Evolutionary conservation across 53 echinoderm and acorn worm species (phyloP), one percentile per base, ranked within the genome.

Genomic region (Arbacia lixula): DNA sequence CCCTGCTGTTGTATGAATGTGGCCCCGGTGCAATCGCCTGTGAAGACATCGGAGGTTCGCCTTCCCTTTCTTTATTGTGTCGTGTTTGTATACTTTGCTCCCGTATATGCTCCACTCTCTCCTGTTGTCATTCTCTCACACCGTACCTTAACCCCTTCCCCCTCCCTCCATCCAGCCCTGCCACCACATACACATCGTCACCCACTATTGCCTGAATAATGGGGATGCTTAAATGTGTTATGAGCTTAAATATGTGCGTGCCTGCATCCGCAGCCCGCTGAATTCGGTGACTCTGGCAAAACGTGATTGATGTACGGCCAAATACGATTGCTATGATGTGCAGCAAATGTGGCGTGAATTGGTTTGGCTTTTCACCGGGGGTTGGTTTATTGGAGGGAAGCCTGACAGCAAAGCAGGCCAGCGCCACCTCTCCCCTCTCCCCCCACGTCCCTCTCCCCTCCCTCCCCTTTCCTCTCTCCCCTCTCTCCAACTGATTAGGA

Each of bases 311-410:
- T 56, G 78, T 30, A 19, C 39, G 35, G 55, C 16, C 8, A 39
- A 24, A 60, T 77, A 16, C 28, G 26, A 60, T 58, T 76, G 42
- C 78, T 25, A 58, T 22, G 37, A 60, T 36, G 36, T 40, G 60
- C 52, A 26, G 9, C 56, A 76, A 76, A 56, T 76, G 76, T 77
- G 41, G 60, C 60, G 30, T 77, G 30, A 77, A 58, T 58, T 6
- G 60, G 42, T 20, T 36, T 41, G 52, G 31, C 29, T 21, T 51
- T 50, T 31, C 50, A 52, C 76, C 21, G 32, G 36, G 36, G 75
- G 53, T 32, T 19, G 19, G 32, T 6, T 31, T 1, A 32, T 75
- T 6, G 29, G n/a, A 52, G 12, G 32, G 28, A 36, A 24, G 57
- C 4, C 32, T 75, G 31, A 75, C 9, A n/a, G 8, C 9, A 35